Percentiles rank a stretch among this genome's conserved stretches.
Conservation (phyloP, 2,888 invertebrate species). For the Orthosia gothica region DNA sequence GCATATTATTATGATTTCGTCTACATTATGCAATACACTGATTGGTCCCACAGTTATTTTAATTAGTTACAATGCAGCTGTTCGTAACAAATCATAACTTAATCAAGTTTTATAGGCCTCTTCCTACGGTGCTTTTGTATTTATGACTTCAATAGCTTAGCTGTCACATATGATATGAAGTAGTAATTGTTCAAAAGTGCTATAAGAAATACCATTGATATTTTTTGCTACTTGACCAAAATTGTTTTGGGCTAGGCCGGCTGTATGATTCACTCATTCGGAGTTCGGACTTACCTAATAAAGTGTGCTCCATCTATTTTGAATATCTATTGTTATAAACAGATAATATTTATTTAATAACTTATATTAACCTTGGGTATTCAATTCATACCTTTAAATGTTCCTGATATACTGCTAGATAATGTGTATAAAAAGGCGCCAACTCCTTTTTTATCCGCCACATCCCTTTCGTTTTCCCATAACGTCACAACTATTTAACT, state of each 20-base stretch:
- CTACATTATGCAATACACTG: conserved; percentile 25
- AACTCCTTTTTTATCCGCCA: conserved; percentile 42
- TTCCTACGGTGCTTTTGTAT: conserved; percentile 44
- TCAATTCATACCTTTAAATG: conserved; percentile 3
- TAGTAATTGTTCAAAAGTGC: conserved; percentile 46
- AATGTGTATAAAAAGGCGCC: conserved; percentile 45
- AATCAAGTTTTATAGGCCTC: conserved; percentile 44
- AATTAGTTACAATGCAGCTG: conserved; percentile 56
- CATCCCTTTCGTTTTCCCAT: conserved; percentile 24
- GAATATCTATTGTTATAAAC: conserved; percentile 15
- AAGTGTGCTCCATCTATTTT: conserved; percentile 2
- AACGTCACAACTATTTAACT: conserved; percentile 28
- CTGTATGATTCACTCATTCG: conserved; percentile 34
- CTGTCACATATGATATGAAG: conserved; percentile 43
- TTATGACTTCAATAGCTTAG: conserved; percentile 38
- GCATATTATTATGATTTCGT: conserved; percentile 7
- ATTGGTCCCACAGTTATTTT: conserved; percentile 52
- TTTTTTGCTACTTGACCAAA: conserved; percentile 50
- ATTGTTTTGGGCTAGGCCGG: conserved; percentile 33
- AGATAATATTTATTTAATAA: conserved; percentile 18
- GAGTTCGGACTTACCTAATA: conserved; percentile 17
- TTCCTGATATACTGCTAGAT: conserved; percentile 7
- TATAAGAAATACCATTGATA: conserved; percentile 19
- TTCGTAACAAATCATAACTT: conserved; percentile 50
- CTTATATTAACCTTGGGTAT: neutral